Evolutionary conservation across 2,113 vertebrate species (phyloP), one percentile per base, ranked within the genome.

Genomic region (Acrocephalus arundinaceus): DNA sequence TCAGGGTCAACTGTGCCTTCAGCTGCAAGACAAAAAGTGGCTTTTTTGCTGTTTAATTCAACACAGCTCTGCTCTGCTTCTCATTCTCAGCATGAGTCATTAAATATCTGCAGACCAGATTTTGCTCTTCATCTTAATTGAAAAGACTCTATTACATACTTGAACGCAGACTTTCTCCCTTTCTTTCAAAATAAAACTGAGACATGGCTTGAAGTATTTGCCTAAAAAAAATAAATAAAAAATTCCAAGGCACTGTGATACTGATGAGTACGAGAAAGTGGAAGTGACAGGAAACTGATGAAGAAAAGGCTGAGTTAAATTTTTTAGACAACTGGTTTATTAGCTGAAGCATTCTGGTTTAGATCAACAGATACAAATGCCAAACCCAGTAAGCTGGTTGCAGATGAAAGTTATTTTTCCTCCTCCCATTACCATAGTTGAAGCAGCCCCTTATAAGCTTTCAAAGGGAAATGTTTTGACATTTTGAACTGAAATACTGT

Each of bases 301-400:
- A 91, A 87, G 74, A 87, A 90, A 91, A 78, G 41, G n/a, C 37
- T 65, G 82, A 85, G 81, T 72, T 85, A 28, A 45, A 24, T 87
- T 67, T 90, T 87, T 91, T 68, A 76, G 87, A 87, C 92, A 89
- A 89, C 62, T 68, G 66, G 33, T 62, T 94, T 94, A 82, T 95
- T 46, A 93, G 87, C 62, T 65, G 76, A 91, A 94, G 43, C 58
- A 43, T 83, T 87, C 49, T 68, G 79, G 67, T 95, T 93, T 75
- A 75, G 92, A 77, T 78, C 94, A 87, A 79, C 68, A 63, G 66
- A 78, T 75, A 81, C 35, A 85, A 89, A 83, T 61, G 87, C 37
- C 85, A 94, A 89, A 71, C 31, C 41, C 81, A 57, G 74, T 75
- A 41, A 82, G 13, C 4, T 31, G 65, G 10, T 63, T 96, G 89